phyloP scores from a whole-genome alignment of 2,113 vertebrate genomes.

The Hypanus sabinus region DNA sequence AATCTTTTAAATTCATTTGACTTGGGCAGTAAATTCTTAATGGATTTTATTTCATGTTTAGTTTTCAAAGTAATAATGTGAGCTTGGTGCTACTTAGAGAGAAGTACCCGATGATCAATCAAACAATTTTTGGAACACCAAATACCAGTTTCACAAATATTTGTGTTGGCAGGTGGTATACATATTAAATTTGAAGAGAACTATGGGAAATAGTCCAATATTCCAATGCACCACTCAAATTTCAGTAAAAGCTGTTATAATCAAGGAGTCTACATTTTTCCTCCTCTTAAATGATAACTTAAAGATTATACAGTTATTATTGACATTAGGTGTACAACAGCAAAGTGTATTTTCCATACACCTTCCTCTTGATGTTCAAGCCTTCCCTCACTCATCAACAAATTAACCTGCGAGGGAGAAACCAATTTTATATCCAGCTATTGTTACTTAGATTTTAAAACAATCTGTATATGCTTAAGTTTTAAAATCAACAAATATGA shows the following conservation, averaged over 20 bases:
- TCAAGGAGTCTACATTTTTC: background rate
- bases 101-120: background rate
- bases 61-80: background rate
- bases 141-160: background rate
- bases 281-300: no score
- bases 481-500: background rate
- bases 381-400: no score
- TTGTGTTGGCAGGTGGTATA: background rate
- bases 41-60: background rate
- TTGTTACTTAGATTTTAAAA: background rate
- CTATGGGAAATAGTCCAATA: background rate
- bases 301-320: no score
- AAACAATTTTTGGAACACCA: background rate
- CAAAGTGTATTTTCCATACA: no score
- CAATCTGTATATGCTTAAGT: background rate
- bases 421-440: background rate
- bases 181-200: background rate
- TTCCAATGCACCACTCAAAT: background rate
- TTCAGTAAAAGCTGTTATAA: background rate
- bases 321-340: no score
- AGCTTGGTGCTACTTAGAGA: background rate
- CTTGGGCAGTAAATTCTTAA: background rate
- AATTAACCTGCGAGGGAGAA: no score
- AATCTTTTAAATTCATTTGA: background rate
- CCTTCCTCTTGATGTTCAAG: no score